Percentiles rank a stretch among this genome's conserved stretches.
Evolutionary conservation across 2,113 vertebrate genomes (phyloP).

Genomic region (Rhynchopsitta pachyrhyncha): DNA sequence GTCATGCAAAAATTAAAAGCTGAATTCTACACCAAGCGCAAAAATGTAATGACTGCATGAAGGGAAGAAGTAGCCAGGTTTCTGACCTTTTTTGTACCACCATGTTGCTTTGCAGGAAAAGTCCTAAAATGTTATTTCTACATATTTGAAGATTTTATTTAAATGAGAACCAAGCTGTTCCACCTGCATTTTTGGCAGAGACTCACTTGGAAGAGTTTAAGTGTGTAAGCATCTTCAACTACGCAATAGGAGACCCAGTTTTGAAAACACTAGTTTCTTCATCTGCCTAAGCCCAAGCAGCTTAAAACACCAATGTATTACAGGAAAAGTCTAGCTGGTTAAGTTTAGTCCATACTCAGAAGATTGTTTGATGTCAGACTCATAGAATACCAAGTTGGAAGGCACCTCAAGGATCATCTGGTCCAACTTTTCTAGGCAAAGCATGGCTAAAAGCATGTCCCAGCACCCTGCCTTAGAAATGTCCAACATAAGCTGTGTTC

Average conservation of each 20-base stretch:
- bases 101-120: fast-evolving
- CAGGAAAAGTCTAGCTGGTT: not conserved
- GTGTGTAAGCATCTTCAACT: not conserved
- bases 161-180: not conserved
- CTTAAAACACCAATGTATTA: not conserved
- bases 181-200: not conserved
- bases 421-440: not conserved
- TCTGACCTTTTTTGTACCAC: not conserved
- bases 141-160: not conserved
- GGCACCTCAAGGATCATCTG: not conserved
- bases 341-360: not conserved
- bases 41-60: not conserved
- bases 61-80: not conserved
- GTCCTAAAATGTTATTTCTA: not conserved
- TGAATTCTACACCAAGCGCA: not conserved
- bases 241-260: not conserved
- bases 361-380: not conserved
- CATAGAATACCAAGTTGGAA: not conserved
- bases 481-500: not conserved
- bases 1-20: not conserved
- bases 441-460: not conserved
- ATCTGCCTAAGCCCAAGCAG: not conserved
- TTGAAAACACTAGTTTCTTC: not conserved
- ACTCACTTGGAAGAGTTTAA: not conserved
- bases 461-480: not conserved